A percentile compares a stretch with the other conserved stretches of the same genome.
Evolutionary conservation across 1,140 invertebrate genomes (phyloP).

Genomic region (Sycophila sp.): DNA sequence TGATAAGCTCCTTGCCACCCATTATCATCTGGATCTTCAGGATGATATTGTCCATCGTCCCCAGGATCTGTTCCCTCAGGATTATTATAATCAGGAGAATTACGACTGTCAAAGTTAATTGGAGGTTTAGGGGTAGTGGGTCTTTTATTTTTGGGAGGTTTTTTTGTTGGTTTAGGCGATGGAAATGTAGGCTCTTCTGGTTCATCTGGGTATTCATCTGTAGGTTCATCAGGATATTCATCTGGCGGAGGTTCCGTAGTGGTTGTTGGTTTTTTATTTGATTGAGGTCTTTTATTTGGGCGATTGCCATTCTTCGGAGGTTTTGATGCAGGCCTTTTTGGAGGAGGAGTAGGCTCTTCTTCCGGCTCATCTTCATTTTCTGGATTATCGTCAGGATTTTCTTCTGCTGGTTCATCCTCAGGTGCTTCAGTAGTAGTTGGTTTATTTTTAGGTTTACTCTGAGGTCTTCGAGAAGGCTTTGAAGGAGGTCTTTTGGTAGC

Average conservation of each 20-base stretch:
- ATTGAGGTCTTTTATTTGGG: not conserved
- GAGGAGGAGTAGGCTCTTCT: not conserved
- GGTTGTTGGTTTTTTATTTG: not conserved
- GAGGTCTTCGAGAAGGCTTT: not conserved
- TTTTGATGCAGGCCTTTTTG: not conserved
- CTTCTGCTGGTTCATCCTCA: constrained; percentile 5
- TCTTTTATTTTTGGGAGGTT: constrained; percentile 8
- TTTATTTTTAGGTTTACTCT: constrained; percentile 6
- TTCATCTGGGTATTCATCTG: constrained; percentile 3
- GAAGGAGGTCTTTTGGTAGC: not conserved
- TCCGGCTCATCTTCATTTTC: not conserved
- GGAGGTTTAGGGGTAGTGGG: not conserved
- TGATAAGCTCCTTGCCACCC: constrained; percentile 27
- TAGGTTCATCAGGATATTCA: not conserved
- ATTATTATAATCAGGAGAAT: constrained; percentile 7
- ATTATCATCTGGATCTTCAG: constrained; percentile 31
- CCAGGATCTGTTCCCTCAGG: not conserved
- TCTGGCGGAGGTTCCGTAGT: not conserved
- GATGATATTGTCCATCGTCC: constrained; percentile 14
- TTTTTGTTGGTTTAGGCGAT: not conserved
- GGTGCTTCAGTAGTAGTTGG: not conserved
- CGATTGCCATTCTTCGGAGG: not conserved
- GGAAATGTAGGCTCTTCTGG: not conserved
- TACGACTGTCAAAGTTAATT: not conserved
- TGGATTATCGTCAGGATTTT: not conserved